Evolutionary conservation across 1,140 invertebrate genomes (phyloP).

Genomic region (Sminthurinus signatus): DNA sequence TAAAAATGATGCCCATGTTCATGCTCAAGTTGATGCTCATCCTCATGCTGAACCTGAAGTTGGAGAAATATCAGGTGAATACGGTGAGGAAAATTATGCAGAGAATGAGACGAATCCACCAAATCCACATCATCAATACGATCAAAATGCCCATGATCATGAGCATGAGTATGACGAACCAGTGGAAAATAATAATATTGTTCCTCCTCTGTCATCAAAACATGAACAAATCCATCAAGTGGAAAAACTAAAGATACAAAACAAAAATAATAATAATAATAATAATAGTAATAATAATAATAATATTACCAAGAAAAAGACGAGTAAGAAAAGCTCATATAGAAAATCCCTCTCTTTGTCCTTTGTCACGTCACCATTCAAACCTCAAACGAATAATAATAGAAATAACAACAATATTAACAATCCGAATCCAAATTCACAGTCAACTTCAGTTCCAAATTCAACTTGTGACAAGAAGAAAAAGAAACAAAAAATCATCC

Average conservation of each 20-base stretch:
- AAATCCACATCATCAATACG: background rate
- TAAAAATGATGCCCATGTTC: background rate
- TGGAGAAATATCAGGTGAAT: too few relatives aligned
- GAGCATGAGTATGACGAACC: too few relatives aligned
- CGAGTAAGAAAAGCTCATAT: background rate
- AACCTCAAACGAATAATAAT: too few relatives aligned
- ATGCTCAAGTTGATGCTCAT: background rate
- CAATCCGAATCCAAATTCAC: too few relatives aligned
- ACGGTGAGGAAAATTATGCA: background rate
- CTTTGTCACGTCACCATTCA: conserved; percentile 3
- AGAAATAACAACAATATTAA: too few relatives aligned
- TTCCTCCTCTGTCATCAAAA: too few relatives aligned
- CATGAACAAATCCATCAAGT: too few relatives aligned
- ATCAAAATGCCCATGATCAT: background rate
- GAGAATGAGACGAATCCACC: background rate
- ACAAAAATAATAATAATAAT: too few relatives aligned
- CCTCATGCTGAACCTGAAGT: too few relatives aligned
- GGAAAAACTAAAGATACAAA: too few relatives aligned
- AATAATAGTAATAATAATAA: too few relatives aligned
- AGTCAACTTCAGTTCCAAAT: background rate
- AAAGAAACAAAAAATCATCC: conserved; percentile 2
- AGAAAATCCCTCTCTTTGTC: conserved; percentile 2
- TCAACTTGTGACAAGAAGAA: background rate
- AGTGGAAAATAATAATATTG: too few relatives aligned
- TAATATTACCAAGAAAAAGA: background rate